These are phyloP conservation scores for Clusia tigrina DNA, from an alignment of 2,888 invertebrate genomes.

Conservation along the genomic window DNA sequence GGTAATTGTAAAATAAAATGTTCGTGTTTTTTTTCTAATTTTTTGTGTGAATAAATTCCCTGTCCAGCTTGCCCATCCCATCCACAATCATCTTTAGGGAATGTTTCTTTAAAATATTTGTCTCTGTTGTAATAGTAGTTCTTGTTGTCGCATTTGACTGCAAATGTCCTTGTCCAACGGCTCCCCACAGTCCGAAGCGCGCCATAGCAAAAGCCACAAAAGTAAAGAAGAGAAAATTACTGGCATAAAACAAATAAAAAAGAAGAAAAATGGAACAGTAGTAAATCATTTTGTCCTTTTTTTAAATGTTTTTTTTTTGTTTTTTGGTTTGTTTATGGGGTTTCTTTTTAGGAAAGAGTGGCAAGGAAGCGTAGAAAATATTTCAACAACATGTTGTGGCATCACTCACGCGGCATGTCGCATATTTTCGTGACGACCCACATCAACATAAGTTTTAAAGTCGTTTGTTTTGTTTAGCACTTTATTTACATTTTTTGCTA, in stretches of 20 bases:
- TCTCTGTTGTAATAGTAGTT: background rate
- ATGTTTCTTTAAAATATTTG: background rate
- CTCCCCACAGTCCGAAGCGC: conserved; percentile 1
- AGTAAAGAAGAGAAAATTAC: background rate
- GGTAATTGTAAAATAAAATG: background rate
- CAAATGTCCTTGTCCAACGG: background rate
- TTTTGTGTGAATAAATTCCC: background rate
- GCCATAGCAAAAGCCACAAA: background rate
- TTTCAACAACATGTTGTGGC: conserved; percentile 17
- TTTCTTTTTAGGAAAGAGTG: too few species aligned
- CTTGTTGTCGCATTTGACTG: conserved; percentile 8
- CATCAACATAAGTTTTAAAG: background rate
- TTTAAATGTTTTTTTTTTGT: background rate
- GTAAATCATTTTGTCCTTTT: conserved; percentile 7
- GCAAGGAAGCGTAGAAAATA: background rate
- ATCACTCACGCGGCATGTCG: conserved; percentile 10
- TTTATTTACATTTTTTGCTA: background rate
- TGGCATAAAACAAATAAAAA: background rate
- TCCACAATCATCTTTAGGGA: conserved; percentile 3
- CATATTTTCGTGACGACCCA: conserved; percentile 6
- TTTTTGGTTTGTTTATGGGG: background rate
- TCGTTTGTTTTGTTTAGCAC: conserved; percentile 10
- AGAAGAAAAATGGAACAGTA: background rate
- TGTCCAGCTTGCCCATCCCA: background rate
- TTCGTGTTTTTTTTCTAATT: background rate